Evolutionary conservation across 2,797 vertebrate species (phyloP).

Genomic region (Myotis pilosus): DNA sequence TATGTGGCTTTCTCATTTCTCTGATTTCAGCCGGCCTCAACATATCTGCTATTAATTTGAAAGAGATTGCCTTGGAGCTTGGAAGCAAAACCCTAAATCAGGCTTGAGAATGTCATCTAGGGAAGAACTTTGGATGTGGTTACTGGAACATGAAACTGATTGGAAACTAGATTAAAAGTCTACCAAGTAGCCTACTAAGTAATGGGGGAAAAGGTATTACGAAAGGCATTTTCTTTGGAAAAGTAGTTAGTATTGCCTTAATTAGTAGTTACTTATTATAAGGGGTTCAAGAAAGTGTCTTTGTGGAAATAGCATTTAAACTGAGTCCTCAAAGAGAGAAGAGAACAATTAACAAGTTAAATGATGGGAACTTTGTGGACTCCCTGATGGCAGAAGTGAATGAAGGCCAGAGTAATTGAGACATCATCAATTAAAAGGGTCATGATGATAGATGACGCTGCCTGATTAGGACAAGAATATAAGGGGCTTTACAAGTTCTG

Average conservation of each 20-base stretch:
- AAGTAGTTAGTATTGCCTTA: background rate
- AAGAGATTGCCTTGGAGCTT: background rate
- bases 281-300: background rate
- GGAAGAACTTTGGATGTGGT: background rate
- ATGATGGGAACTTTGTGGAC: background rate
- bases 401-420: background rate
- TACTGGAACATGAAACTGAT: background rate
- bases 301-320: background rate
- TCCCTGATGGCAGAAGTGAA: background rate
- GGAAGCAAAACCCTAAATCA: background rate
- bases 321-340: conserved; percentile 24
- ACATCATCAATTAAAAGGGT: background rate
- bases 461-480: background rate
- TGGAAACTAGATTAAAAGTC: background rate
- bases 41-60: background rate
- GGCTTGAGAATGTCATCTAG: conserved; percentile 24
- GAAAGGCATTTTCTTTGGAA: conserved; percentile 32
- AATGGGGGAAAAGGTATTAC: background rate
- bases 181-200: background rate
- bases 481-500: background rate
- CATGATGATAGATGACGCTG: background rate
- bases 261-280: background rate
- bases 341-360: background rate
- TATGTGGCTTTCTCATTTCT: background rate
- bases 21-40: background rate